Conservation (phyloP, 2,797 vertebrate genomes). For the Gephyroberyx darwinii region DNA sequence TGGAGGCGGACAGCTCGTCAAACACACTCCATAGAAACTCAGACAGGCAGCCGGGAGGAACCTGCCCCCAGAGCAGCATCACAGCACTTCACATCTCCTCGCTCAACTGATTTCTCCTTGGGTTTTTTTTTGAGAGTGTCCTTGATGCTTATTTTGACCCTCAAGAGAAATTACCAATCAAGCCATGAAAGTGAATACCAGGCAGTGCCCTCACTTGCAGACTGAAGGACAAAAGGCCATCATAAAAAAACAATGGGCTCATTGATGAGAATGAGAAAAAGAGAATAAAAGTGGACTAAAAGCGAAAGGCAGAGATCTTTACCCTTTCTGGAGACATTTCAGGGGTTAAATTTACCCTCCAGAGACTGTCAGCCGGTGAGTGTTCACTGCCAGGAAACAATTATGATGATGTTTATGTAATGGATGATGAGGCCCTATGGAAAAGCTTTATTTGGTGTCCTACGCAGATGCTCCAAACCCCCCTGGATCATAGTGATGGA, state of each 20-base stretch:
- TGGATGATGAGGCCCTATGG: constrained; percentile 40
- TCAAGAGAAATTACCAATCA: constrained; percentile 49
- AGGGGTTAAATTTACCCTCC: not conserved
- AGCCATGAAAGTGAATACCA: not conserved
- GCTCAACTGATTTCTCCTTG: constrained; percentile 28
- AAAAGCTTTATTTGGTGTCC: constrained; percentile 4
- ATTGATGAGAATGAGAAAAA: not conserved
- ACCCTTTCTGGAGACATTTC: not conserved
- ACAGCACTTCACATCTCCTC: constrained; percentile 4
- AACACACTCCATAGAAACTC: not conserved
- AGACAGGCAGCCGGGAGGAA: constrained; percentile 14
- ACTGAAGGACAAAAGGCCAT: constrained; percentile 16
- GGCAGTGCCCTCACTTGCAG: not conserved
- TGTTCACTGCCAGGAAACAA: constrained; percentile 37
- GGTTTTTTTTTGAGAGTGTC: constrained; percentile 26
- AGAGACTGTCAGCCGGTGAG: constrained; percentile 7
- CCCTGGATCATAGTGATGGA: constrained; percentile 31
- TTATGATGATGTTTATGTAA: constrained; percentile 30
- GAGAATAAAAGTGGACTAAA: not conserved
- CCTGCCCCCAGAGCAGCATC: constrained; percentile 2
- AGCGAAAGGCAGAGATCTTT: not conserved
- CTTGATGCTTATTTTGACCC: constrained; percentile 23
- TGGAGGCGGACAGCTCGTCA: not conserved
- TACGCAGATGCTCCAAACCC: constrained; percentile 25
- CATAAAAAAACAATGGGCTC: not conserved